Percentiles rank a stretch among this genome's conserved stretches.
Evolutionary conservation across 92 coral and sea anemone genomes (phyloP).

Genomic region (Zoanthus gigantus): DNA sequence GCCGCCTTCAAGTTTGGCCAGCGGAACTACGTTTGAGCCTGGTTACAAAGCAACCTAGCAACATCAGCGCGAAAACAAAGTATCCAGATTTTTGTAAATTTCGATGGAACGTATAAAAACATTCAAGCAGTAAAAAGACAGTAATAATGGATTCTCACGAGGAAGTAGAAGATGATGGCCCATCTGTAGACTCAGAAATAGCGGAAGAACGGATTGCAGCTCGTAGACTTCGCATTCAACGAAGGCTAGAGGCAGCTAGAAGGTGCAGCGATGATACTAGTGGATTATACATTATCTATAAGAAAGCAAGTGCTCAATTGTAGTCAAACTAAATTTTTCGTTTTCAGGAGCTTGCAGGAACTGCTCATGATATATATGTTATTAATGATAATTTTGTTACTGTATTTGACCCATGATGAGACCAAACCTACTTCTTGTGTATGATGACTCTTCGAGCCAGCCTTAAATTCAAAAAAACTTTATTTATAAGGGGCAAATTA

Average conservation of each 20-base stretch:
- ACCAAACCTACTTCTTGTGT: too few species aligned
- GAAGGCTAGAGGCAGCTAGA: constrained; percentile 93
- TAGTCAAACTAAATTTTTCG: too few species aligned
- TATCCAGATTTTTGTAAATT: constrained; percentile 27
- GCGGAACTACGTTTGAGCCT: constrained; percentile 23
- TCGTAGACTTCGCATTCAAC: constrained; percentile 93
- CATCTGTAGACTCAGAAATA: constrained; percentile 92
- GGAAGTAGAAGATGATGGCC: constrained; percentile 97
- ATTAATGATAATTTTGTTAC: too few species aligned
- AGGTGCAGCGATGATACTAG: constrained; percentile 61
- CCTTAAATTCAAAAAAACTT: too few species aligned
- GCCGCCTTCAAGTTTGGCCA: constrained; percentile 38
- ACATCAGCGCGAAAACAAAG: constrained; percentile 58
- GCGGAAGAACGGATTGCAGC: constrained; percentile 99
- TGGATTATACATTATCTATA: not conserved
- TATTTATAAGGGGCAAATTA: too few species aligned
- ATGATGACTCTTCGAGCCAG: too few species aligned
- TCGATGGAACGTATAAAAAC: not conserved
- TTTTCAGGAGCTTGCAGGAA: not conserved
- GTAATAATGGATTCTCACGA: constrained; percentile 84
- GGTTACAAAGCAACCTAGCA: constrained; percentile 47
- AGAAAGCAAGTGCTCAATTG: too few species aligned
- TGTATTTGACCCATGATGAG: too few species aligned
- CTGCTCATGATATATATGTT: too few species aligned
- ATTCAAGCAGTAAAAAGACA: not conserved